Base-by-base conservation (phyloP, 2,797 vertebrate genomes). In the Chelidonichthys spinosus region DNA sequence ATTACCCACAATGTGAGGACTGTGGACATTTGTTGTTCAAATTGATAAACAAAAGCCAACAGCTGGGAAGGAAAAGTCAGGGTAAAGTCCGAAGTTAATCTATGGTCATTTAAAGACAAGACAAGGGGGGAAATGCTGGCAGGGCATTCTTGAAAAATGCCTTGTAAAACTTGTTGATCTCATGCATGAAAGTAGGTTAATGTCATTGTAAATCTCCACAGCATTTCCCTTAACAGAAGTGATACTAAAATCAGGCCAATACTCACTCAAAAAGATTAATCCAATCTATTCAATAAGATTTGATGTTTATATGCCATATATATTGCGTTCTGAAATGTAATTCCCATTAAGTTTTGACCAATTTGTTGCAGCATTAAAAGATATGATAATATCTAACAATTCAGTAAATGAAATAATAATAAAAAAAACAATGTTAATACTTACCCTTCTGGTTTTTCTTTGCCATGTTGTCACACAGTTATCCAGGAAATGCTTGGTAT, bases 381-480 rank as follows among this genome's bases (percentile, higher is more conserved):
- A 47, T n/a, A n/a, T n/a, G n/a, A n/a, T n/a, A n/a, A n/a, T 35
- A 25, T 40, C 33, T n/a, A 7, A 18, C 11, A 25, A 25, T 25
- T 25, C 25, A 25, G 25, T 25, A 25, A 25, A 25, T 25, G 2
- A 25, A 25, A 25, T n/a, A n/a, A n/a, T n/a, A 25, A 25, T 1
- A 25, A 25, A 25, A 25, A 25, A 25, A 25, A 25, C 25, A 25
- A 25, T 25, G 1, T 33, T 47, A 49, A 56, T 17, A 84, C 93
- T 59, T 81, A 95, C 95, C 95, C 78, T 89, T 95, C 36, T 89
- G 91, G 89, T 93, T 94, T 82, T 93, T 96, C 90, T 94, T 95
- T 4, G 95, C 93, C 95, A 95, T 95, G 63, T 59, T 88, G 76
- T 74, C 74, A 67, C 60, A 53, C 53, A 69, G 3, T 53, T 73